phyloP scores from a whole-genome alignment of 1,140 invertebrate species.

The Acyrthosiphon pisum region DNA sequence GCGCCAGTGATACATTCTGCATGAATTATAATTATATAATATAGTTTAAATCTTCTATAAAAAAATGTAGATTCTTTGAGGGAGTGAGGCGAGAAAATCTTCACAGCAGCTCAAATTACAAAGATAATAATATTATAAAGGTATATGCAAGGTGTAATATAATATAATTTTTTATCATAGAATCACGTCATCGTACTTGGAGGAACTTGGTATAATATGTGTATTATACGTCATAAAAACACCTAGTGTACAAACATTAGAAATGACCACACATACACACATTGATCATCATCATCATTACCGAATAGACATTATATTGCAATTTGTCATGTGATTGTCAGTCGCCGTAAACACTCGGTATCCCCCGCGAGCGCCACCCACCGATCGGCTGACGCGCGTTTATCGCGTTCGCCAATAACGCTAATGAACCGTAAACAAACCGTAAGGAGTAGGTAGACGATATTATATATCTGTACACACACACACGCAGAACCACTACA shows the following conservation, averaged over 20 bases:
- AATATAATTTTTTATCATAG: too few species aligned
- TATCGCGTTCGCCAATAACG: neutral
- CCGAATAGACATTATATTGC: neutral
- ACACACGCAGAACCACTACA: neutral
- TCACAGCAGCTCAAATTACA: neutral
- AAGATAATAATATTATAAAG: neutral
- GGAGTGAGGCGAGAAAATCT: neutral
- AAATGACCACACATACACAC: neutral
- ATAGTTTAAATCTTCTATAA: neutral
- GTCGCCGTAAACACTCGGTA: neutral
- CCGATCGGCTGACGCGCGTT: neutral
- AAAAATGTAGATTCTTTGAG: neutral
- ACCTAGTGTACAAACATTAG: neutral
- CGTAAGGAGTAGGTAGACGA: neutral
- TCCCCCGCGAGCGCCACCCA: neutral
- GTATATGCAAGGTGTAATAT: neutral
- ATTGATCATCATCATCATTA: neutral
- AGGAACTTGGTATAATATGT: neutral
- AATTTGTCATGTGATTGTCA: slow-evolving; percentile 24
- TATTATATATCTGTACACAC: neutral
- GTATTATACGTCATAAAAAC: neutral
- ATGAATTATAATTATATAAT: neutral
- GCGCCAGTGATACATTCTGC: too few species aligned
- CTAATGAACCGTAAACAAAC: slow-evolving; percentile 31
- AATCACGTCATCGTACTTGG: neutral